These are phyloP conservation scores for Bombus affinis DNA, from an alignment of 1,140 invertebrate genomes.

Conservation along the genomic window DNA sequence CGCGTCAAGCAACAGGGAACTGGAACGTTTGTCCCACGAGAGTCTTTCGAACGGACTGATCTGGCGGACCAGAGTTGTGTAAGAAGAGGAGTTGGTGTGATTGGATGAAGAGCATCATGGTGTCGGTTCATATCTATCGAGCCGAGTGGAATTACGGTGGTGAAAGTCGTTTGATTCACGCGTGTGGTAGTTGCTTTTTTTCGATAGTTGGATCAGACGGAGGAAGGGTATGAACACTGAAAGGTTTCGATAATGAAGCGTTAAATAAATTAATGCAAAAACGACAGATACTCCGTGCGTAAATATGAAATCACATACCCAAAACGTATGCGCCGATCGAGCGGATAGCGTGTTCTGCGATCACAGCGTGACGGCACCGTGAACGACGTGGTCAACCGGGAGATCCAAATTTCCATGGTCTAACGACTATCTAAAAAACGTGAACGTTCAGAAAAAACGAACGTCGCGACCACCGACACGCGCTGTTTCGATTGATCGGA, in stretches of 20 bases:
- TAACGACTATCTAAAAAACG: neutral
- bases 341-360: neutral
- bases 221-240: too few species aligned
- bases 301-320: too few species aligned
- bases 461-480: neutral
- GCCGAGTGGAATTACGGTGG: neutral
- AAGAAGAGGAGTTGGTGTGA: neutral
- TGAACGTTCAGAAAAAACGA: neutral
- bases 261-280: too few species aligned
- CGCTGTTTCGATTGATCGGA: neutral
- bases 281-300: too few species aligned
- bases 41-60: neutral
- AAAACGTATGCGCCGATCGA: too few species aligned
- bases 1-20: neutral
- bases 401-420: neutral
- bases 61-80: neutral
- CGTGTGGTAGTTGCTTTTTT: too few species aligned
- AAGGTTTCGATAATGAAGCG: too few species aligned
- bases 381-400: neutral
- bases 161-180: neutral
- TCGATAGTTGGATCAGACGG: too few species aligned
- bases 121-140: neutral
- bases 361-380: neutral
- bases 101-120: neutral
- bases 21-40: slow-evolving; percentile 17